Conservation (phyloP, 2,113 vertebrate species). For the Mandrillus leucophaeus region DNA sequence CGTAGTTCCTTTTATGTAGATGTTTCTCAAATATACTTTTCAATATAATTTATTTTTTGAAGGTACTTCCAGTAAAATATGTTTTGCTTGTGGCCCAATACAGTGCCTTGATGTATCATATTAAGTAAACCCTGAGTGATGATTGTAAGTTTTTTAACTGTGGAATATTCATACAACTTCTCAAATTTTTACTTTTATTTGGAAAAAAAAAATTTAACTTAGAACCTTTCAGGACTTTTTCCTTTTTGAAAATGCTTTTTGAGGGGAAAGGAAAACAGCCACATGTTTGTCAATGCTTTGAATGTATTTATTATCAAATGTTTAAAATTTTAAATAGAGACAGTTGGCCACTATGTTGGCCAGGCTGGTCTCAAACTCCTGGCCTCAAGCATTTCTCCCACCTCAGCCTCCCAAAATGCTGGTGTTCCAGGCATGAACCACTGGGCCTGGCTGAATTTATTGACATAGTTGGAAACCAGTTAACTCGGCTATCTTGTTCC, state of each 20-base stretch:
- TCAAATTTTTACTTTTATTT: constrained; percentile 28
- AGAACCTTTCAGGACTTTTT: background rate
- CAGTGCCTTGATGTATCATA: background rate
- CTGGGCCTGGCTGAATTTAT: background rate
- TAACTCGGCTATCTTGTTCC: background rate
- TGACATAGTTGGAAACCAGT: constrained; percentile 1
- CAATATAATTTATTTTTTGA: background rate
- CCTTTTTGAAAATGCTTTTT: constrained; percentile 48
- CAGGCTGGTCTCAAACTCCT: no score
- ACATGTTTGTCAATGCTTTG: background rate
- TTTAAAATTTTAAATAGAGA: no score
- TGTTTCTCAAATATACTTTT: constrained; percentile 32
- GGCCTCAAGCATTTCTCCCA: no score
- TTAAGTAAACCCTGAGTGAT: background rate
- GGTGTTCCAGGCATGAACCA: no score
- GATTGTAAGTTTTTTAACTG: background rate
- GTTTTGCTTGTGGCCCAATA: constrained; percentile 6
- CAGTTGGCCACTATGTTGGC: no score
- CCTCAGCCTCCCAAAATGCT: no score
- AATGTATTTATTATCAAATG: background rate
- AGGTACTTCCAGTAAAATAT: constrained; percentile 4
- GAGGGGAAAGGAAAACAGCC: background rate
- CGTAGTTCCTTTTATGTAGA: background rate
- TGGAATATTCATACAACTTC: background rate
- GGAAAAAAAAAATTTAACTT: background rate